Evolutionary conservation across 2,113 vertebrate species (phyloP).

Genomic region (Coturnix japonica): DNA sequence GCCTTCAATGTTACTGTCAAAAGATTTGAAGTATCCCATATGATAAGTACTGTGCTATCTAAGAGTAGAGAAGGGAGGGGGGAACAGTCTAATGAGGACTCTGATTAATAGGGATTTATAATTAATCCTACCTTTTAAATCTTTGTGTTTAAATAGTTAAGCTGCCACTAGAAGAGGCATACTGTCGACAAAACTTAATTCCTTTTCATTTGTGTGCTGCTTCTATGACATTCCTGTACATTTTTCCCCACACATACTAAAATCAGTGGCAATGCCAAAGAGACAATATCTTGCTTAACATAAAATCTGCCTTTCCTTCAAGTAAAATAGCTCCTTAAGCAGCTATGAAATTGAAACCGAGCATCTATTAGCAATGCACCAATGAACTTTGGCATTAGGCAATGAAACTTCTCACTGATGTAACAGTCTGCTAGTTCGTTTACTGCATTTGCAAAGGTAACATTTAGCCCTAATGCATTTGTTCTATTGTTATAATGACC

Average conservation of each 20-base stretch:
- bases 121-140: conserved; percentile 48
- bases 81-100: not conserved
- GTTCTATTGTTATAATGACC: not conserved
- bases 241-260: not conserved
- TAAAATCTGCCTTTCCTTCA: not conserved
- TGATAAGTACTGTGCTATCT: not conserved
- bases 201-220: conserved; percentile 25
- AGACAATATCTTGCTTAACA: not conserved
- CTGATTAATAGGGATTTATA: conserved; percentile 50
- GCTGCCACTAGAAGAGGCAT: conserved; percentile 32
- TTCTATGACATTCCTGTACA: not conserved
- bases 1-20: not conserved
- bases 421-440: not conserved
- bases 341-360: not conserved
- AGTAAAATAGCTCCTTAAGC: not conserved
- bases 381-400: not conserved
- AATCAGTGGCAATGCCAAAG: not conserved
- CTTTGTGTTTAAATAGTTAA: conserved; percentile 45
- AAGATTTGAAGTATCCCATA: not conserved
- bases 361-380: not conserved
- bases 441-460: not conserved
- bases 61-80: not conserved
- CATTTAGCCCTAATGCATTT: not conserved
- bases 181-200: conserved; percentile 47
- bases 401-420: rapidly evolving